phyloP scores from a whole-genome alignment of 2,797 vertebrate genomes.

The Sebastes iracundus region DNA sequence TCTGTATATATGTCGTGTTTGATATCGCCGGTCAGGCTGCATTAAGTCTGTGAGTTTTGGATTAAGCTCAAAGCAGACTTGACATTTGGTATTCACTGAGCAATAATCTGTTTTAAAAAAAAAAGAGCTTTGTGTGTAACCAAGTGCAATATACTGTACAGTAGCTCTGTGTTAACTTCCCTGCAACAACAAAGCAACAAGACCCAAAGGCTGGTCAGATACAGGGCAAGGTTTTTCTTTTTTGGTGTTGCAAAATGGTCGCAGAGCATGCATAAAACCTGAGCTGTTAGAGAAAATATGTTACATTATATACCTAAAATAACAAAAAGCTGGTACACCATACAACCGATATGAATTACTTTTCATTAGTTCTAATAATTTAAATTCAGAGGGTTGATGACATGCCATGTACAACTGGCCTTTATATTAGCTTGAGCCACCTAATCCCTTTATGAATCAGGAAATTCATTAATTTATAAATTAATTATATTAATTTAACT shows the following conservation, averaged over 20 bases:
- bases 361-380: background rate
- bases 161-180: background rate
- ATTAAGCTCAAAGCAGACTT: conserved; percentile 8
- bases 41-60: background rate
- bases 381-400: background rate
- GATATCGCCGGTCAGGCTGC: background rate
- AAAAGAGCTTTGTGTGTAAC: background rate
- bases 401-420: background rate
- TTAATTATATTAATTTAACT: too few relatives aligned
- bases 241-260: background rate
- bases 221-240: background rate
- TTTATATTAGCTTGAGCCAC: background rate
- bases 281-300: background rate
- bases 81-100: background rate
- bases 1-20: background rate
- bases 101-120: background rate
- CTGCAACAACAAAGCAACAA: background rate
- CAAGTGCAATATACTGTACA: background rate
- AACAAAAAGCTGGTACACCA: background rate
- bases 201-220: background rate
- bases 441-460: background rate
- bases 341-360: background rate
- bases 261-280: background rate
- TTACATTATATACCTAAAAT: background rate
- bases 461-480: background rate